Percentiles rank a stretch among this genome's conserved stretches.
Conservation (phyloP, 2,113 vertebrate species). For the Pteruthius melanotis region DNA sequence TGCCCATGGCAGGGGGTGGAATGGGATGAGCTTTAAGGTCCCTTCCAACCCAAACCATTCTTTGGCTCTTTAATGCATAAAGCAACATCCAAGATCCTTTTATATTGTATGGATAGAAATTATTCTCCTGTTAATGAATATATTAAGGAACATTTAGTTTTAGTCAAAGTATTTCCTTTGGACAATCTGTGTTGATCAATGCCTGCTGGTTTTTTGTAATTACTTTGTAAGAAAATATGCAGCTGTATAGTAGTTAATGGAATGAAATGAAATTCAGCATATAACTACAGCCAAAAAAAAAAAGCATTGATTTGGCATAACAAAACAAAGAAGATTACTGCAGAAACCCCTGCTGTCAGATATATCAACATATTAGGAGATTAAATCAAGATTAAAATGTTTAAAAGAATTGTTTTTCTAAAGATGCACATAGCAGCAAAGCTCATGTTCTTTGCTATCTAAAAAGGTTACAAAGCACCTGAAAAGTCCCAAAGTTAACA, state of each 20-base stretch:
- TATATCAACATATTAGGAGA: slow-evolving; percentile 22
- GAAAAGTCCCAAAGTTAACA: background rate
- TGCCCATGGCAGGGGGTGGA: background rate
- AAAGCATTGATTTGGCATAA: background rate
- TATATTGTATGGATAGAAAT: background rate
- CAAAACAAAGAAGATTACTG: slow-evolving; percentile 34
- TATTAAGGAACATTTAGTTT: background rate
- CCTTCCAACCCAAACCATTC: background rate
- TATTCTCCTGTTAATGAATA: background rate
- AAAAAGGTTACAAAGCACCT: background rate
- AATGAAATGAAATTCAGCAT: slow-evolving; percentile 30
- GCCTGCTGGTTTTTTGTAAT: slow-evolving; percentile 26
- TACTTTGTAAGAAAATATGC: slow-evolving; percentile 21
- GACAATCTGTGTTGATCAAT: slow-evolving; percentile 22
- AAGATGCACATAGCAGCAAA: background rate
- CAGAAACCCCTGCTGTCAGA: background rate
- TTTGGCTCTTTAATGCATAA: background rate
- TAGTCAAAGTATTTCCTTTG: background rate
- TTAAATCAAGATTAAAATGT: slow-evolving; percentile 10
- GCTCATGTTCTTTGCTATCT: background rate
- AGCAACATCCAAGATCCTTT: background rate
- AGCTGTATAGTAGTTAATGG: background rate
- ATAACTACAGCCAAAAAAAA: background rate
- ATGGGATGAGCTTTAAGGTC: background rate
- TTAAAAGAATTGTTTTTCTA: background rate